Evolutionary conservation across 2,888 invertebrate genomes (phyloP).

Genomic region (Glyphotaelius pellucidus): DNA sequence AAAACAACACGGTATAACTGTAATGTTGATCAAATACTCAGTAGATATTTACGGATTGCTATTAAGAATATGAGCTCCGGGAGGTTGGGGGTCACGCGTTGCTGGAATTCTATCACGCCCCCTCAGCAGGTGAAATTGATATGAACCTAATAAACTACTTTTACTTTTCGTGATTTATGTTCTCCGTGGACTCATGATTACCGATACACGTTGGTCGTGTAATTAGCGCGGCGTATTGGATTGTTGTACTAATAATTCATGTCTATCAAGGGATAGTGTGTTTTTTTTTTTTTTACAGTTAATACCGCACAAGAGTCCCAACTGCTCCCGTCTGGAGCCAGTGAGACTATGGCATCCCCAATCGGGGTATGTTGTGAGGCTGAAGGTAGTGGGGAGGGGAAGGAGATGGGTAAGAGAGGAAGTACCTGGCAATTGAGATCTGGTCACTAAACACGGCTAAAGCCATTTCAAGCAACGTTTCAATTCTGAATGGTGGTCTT

Average conservation of each 20-base stretch:
- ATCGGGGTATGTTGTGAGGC: no score
- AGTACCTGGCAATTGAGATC: no score
- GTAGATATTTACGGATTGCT: slow-evolving; percentile 30
- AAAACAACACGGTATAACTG: slow-evolving; percentile 10
- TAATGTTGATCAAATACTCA: slow-evolving; percentile 38
- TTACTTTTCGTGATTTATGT: slow-evolving; percentile 57
- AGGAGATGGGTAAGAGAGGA: no score
- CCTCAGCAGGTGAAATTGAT: slow-evolving; percentile 60
- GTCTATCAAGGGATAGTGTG: slow-evolving; percentile 13
- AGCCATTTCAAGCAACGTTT: no score
- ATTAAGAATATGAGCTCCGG: slow-evolving; percentile 47
- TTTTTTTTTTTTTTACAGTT: no score
- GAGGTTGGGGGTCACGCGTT: slow-evolving; percentile 54
- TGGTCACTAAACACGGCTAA: no score
- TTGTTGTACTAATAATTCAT: slow-evolving; percentile 23
- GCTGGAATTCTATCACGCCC: slow-evolving; percentile 58
- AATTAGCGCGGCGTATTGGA: slow-evolving; percentile 21
- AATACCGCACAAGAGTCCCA: no score
- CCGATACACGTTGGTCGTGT: background rate
- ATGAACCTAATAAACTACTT: slow-evolving; percentile 53
- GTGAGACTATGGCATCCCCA: no score
- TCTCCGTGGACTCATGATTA: slow-evolving; percentile 39
- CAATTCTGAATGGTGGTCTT: no score
- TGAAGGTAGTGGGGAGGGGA: no score
- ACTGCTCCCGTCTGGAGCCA: no score